A percentile compares a stretch with the other conserved stretches of the same genome.
These are phyloP conservation scores for Tragelaphus imberbis DNA, from an alignment of 2,113 vertebrate genomes.

Conservation along the genomic window DNA sequence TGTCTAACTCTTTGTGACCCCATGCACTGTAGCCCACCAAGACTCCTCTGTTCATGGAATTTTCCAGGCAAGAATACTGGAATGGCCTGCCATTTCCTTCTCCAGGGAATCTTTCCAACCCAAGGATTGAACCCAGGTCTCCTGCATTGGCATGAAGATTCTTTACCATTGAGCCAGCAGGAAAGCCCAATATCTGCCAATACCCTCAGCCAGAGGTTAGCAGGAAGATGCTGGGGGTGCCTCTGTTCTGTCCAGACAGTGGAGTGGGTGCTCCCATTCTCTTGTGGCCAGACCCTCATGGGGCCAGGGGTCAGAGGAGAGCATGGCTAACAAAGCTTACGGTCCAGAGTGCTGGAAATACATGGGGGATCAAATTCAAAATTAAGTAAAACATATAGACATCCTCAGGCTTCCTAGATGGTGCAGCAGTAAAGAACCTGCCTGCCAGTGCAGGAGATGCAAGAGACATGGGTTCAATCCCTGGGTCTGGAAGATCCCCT, in stretches of 20 bases:
- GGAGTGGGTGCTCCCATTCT: background rate
- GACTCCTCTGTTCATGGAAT: background rate
- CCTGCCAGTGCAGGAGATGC: background rate
- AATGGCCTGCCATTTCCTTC: background rate
- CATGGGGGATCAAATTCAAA: background rate
- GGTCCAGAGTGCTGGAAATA: background rate
- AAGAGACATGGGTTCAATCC: background rate
- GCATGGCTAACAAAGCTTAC: background rate
- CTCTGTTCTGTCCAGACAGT: background rate
- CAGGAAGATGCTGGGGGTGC: background rate
- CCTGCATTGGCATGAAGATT: background rate
- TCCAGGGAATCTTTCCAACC: background rate
- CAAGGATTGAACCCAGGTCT: background rate
- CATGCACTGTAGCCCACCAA: background rate
- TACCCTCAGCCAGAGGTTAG: background rate
- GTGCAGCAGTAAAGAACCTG: background rate
- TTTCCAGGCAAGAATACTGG: background rate
- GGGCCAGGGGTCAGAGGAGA: background rate
- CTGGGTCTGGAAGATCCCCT: background rate
- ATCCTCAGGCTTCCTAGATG: background rate
- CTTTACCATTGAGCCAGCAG: background rate
- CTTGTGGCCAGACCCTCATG: rapidly evolving
- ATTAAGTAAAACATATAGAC: background rate
- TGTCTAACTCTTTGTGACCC: background rate
- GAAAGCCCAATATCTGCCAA: background rate